Conservation (phyloP, 2,797 vertebrate genomes). For the Benthosema pterotum region DNA sequence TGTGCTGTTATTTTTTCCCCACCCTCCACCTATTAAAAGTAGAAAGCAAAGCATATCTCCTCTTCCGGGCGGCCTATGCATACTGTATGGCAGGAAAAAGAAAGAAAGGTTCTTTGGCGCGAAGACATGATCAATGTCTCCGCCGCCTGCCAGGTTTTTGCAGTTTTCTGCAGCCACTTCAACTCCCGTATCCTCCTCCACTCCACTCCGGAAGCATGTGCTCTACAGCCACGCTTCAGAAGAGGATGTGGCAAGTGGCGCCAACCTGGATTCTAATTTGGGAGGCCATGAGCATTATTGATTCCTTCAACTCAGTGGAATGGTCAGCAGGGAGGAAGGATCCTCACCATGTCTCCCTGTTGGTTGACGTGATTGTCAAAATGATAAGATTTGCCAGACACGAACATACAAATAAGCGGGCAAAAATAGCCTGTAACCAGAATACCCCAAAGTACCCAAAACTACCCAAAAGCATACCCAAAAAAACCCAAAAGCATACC, state of each 20-base stretch:
- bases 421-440: too few species aligned
- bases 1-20: constrained; percentile 57
- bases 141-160: constrained; percentile 28
- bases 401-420: too few species aligned
- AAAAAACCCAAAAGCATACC: too few species aligned
- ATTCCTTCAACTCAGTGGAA: neutral
- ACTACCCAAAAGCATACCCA: too few species aligned
- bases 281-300: constrained; percentile 1
- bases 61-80: constrained; percentile 35
- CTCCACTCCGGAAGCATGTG: constrained; percentile 12
- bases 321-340: neutral
- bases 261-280: neutral
- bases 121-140: constrained; percentile 58
- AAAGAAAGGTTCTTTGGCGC: constrained; percentile 27
- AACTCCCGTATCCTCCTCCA: constrained; percentile 7
- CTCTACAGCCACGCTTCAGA: neutral
- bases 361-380: too few species aligned
- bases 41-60: constrained; percentile 46
- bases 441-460: too few species aligned
- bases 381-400: too few species aligned
- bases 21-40: constrained; percentile 54
- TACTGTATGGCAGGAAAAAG: constrained; percentile 20
- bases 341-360: too few species aligned
- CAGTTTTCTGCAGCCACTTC: constrained; percentile 29
- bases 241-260: neutral